phyloP scores from a whole-genome alignment of 92 coral and sea anemone species.

The Plumapathes pennacea region DNA sequence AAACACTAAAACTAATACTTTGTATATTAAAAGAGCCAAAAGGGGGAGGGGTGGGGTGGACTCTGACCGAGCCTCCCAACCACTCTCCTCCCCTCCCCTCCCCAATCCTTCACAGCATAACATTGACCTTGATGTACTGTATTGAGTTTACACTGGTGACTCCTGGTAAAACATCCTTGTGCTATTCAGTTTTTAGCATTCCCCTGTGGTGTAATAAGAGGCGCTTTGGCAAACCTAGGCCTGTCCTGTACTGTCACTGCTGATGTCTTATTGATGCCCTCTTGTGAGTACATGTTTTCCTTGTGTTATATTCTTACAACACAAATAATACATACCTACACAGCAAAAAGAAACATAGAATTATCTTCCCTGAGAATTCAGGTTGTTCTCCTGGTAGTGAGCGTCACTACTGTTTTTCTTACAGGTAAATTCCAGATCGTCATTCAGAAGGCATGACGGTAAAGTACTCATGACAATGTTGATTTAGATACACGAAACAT shows the following conservation, averaged over 20 bases:
- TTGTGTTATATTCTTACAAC: not conserved
- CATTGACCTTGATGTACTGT: no score
- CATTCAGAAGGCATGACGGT: conserved; percentile 73
- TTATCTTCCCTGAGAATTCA: not conserved
- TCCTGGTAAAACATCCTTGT: no score
- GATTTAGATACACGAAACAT: no score
- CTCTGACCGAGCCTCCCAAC: no score
- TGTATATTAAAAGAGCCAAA: no score
- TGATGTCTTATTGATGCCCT: conserved; percentile 89
- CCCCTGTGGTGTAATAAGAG: conserved; percentile 90
- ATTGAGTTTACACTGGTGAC: no score
- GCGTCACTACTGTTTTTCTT: not conserved
- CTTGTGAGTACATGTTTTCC: conserved; percentile 54
- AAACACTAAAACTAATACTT: no score
- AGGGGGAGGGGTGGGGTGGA: no score
- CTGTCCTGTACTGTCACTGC: conserved; percentile 81
- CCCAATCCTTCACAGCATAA: no score
- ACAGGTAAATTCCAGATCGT: conserved; percentile 95
- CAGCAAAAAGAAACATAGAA: not conserved
- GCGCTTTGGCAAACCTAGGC: conserved; percentile 96
- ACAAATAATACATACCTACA: not conserved
- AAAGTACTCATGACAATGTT: no score
- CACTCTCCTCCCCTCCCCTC: no score
- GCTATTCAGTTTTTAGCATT: conserved; percentile 87
- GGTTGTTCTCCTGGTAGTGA: not conserved